Evolutionary conservation across 2,113 vertebrate species (phyloP).

Genomic region (Sylvia atricapilla): DNA sequence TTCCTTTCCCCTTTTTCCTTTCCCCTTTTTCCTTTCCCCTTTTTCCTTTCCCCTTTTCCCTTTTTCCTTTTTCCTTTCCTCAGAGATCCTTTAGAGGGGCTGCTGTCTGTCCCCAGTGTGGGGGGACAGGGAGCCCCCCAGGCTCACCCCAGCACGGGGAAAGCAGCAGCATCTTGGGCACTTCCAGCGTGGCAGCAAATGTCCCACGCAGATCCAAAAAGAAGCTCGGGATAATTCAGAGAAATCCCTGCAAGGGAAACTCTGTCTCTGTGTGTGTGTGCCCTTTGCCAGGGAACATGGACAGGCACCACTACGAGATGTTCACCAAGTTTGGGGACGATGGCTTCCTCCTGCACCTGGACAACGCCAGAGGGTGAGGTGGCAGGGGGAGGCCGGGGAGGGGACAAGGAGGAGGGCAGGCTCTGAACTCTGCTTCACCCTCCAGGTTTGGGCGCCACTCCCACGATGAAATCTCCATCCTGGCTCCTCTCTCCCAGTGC

Average conservation of each 20-base stretch:
- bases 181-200: background rate
- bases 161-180: background rate
- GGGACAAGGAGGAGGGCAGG: background rate
- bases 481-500: constrained; percentile 90
- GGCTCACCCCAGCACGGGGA: background rate
- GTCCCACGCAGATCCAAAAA: background rate
- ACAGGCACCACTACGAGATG: constrained; percentile 95
- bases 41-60: too few relatives aligned
- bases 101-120: background rate
- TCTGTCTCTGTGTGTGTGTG: background rate
- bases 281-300: constrained; percentile 89
- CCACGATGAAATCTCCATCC: constrained; percentile 89
- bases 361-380: constrained; percentile 94
- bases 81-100: background rate
- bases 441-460: constrained; percentile 90
- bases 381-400: accelerated
- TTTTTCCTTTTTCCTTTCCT: background rate
- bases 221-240: accelerated
- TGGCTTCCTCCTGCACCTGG: constrained; percentile 90
- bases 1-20: too few relatives aligned
- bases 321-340: constrained; percentile 96
- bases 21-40: too few relatives aligned
- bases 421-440: background rate
- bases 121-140: background rate
- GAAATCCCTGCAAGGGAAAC: background rate